Evolutionary conservation across 2,888 invertebrate genomes (phyloP).

Genomic region (Drosophila kuntzei): DNA sequence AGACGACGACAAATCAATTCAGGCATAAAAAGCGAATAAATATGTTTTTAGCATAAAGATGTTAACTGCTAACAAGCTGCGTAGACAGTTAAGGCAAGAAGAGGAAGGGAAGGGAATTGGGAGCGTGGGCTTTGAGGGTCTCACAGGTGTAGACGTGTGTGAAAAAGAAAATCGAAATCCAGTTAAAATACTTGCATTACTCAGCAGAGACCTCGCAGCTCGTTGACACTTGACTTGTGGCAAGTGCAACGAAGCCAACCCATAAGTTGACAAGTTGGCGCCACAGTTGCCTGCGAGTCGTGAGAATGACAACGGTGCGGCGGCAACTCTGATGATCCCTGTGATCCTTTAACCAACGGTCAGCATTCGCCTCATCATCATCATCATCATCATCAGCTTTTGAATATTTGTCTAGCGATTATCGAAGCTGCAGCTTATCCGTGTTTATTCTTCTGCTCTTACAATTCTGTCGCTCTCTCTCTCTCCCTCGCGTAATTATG

Average conservation of each 20-base stretch:
- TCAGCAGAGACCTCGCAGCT: constrained; percentile 16
- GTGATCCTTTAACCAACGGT: constrained; percentile 35
- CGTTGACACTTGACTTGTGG: constrained; percentile 60
- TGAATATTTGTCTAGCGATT: constrained; percentile 54
- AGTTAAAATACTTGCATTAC: constrained; percentile 21
- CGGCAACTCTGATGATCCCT: constrained; percentile 41
- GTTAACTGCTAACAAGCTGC: constrained; percentile 79
- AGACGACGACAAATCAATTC: constrained; percentile 79
- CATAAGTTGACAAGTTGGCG: constrained; percentile 45
- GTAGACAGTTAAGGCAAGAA: neutral
- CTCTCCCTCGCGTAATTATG: too few relatives aligned
- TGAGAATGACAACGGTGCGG: constrained; percentile 52
- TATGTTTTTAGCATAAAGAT: constrained; percentile 80
- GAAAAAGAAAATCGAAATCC: constrained; percentile 35
- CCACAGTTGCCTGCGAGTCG: constrained; percentile 39
- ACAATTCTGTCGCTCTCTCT: neutral
- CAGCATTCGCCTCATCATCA: constrained; percentile 10
- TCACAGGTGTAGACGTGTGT: constrained; percentile 46
- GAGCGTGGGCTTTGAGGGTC: constrained; percentile 1
- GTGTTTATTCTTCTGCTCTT: constrained; percentile 1
- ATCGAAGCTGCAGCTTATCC: constrained; percentile 22
- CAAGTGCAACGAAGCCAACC: constrained; percentile 21
- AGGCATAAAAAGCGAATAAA: constrained; percentile 82
- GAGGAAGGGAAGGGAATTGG: neutral
- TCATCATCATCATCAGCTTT: constrained; percentile 12